These are phyloP conservation scores for Eilema griseolum DNA, from an alignment of 2,888 invertebrate species.

Conservation along the genomic window DNA sequence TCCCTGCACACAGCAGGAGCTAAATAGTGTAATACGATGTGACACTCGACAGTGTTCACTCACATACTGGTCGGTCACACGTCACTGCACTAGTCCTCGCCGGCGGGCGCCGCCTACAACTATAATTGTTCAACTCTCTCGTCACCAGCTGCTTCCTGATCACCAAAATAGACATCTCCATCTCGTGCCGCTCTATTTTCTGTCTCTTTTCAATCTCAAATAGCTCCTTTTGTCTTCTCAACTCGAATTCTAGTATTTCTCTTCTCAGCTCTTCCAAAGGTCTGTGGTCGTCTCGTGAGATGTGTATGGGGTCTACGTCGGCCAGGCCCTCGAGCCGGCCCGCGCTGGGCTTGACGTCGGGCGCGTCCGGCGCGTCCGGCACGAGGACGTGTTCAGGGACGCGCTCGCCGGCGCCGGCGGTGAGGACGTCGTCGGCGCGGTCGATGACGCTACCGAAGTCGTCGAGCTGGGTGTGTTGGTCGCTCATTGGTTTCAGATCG, in stretches of 20 bases:
- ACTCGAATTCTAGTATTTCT: conserved; percentile 51
- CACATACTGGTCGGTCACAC: too few species aligned
- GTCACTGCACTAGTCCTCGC: too few species aligned
- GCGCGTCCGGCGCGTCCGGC: conserved; percentile 28
- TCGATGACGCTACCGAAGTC: conserved; percentile 35
- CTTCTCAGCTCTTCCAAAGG: conserved; percentile 40
- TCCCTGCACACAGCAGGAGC: too few species aligned
- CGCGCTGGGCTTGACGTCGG: conserved; percentile 40
- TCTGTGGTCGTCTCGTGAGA: conserved; percentile 33
- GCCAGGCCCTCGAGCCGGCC: conserved; percentile 3
- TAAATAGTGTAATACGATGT: too few species aligned
- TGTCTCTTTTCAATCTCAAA: conserved; percentile 52
- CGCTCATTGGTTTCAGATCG: neutral
- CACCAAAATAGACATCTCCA: conserved; percentile 50
- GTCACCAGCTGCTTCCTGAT: conserved; percentile 45
- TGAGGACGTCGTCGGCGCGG: conserved; percentile 24
- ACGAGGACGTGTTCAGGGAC: conserved; percentile 36
- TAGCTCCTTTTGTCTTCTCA: conserved; percentile 48
- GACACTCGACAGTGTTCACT: too few species aligned
- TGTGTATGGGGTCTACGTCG: conserved; percentile 38
- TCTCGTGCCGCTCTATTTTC: conserved; percentile 45
- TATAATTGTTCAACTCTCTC: conserved; percentile 47
- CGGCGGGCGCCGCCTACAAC: neutral
- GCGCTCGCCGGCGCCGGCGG: conserved; percentile 5
- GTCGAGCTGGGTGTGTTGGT: conserved; percentile 35